Evolutionary conservation across 1,140 invertebrate genomes (phyloP), one percentile per base, ranked within the genome.

Genomic region (Zaprionus capensis): DNA sequence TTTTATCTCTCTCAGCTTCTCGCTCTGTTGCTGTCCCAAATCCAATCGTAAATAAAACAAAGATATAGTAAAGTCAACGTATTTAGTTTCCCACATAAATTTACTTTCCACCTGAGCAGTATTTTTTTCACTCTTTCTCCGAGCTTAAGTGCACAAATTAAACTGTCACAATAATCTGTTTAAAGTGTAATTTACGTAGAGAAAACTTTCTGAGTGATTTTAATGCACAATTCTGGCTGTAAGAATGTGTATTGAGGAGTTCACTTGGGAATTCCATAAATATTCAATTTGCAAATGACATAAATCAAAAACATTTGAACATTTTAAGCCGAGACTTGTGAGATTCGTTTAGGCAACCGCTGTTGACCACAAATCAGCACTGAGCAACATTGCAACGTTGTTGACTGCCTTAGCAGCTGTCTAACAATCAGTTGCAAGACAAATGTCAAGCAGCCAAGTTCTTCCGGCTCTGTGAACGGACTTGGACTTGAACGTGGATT

Each of bases 391-490:
- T 31, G 28, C 28, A 31, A 22, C 46, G 44, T 15, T 11, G 63
- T 65, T 56, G 63, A 55, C 63, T 46, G 57, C 38, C 71, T 68
- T 56, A 58, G 57, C 71, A 68, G 71, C 64, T 74, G 72, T 75
- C 72, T 75, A 74, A 70, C 65, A 74, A 74, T 70, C 66, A 63
- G 72, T 57, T 70, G 34, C 51, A 49, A 75, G 72, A 70, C 69
- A 71, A 59, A 78, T 79, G 71, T 70, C 77, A 68, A 61, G 67
- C 67, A 46, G 41, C 26, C 63, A 71, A 62, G 58, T 76, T 80
- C 80, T 80, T 82, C 67, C 67, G 71, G 66, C 53, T 75, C 17
- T 69, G 31, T 34, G 31, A 46, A 36, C 26, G 17, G 46, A 34
- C 61, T 28, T 56, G n/a, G 14, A 56, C 34, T 69, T 57, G 31